Base-by-base conservation (phyloP, 1,140 invertebrate genomes). In the Drosophila sp. region DNA sequence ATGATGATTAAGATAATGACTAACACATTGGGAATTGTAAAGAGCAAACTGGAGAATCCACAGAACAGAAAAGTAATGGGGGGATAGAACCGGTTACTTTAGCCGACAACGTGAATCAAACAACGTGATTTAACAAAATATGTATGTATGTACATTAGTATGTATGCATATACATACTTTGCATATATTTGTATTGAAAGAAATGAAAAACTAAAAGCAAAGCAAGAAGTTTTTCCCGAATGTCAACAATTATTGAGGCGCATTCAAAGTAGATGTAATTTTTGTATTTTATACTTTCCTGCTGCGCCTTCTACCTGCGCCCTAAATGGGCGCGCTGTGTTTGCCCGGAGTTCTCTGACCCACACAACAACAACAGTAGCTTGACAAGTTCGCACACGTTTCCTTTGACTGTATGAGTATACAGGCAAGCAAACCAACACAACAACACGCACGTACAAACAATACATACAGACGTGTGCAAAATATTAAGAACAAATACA, bases 271-370 rank as follows among this genome's bases (percentile, higher is more conserved):
- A 41, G 7, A 73, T 53, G 21, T 27, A 4, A 21, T 21, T 21
- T 21, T 4, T n/a, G n/a, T n/a, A 21, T 21, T 21, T n/a, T n/a
- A n/a, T 21, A 21, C 40, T 25, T 25, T 46, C 14, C 14, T 32
- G 25, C 41, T 7, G 38, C 45, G 45, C 16, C 18, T n/a, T 43
- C 64, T 86, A 87, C 75, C 82, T 87, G 81, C 7, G 53, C 63
- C 40, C 40, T 34, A 41, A 45, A 36, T 51, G 53, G 69, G 76
- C 62, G 57, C n/a, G n/a, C n/a, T n/a, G n/a, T 63, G 46, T 48
- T 43, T 27, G 46, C 54, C 48, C 59, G 45, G 64, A 82, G 82
- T 80, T 86, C 75, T 75, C 29, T 70, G 75, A 78, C 75, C 82
- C 40, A 66, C 56, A 45, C 25, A 57, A 45, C 25, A 45, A 34